Percentiles rank a stretch among this genome's conserved stretches.
These are phyloP conservation scores for Amazona guildingii DNA, from an alignment of 2,113 vertebrate species.

Conservation along the genomic window DNA sequence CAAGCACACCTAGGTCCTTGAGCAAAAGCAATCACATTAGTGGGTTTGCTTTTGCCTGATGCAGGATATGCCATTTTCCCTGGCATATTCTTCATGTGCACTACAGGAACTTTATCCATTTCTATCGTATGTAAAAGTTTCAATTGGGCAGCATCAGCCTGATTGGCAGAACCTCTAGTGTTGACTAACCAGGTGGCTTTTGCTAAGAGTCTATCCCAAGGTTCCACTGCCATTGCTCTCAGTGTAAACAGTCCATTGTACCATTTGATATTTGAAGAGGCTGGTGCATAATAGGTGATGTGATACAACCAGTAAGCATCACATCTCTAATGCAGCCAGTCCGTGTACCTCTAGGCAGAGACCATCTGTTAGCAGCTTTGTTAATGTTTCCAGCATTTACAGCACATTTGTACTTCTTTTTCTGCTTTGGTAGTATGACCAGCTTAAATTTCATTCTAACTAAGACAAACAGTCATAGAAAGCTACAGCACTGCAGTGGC, in stretches of 20 bases:
- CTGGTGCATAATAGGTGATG: not conserved
- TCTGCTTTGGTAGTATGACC: not conserved
- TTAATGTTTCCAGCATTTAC: not conserved
- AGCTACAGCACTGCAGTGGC: not conserved
- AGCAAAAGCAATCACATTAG: not conserved
- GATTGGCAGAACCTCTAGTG: not conserved
- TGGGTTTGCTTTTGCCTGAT: not conserved
- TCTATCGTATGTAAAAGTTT: not conserved
- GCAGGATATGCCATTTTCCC: not conserved
- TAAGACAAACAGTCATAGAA: conserved; percentile 16
- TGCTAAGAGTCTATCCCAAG: not conserved
- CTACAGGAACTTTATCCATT: not conserved
- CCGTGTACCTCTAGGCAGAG: not conserved
- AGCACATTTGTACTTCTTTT: not conserved
- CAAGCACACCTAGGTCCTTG: not conserved
- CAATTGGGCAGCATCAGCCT: not conserved
- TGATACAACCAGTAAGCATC: not conserved
- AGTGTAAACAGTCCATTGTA: not conserved
- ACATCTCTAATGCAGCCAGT: not conserved
- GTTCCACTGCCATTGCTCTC: not conserved
- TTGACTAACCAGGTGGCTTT: not conserved
- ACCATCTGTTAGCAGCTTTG: not conserved
- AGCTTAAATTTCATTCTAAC: conserved; percentile 47
- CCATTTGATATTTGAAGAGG: not conserved
- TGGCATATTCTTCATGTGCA: not conserved